phyloP scores from a whole-genome alignment of 1,140 invertebrate species.

The Heliconius himera region DNA sequence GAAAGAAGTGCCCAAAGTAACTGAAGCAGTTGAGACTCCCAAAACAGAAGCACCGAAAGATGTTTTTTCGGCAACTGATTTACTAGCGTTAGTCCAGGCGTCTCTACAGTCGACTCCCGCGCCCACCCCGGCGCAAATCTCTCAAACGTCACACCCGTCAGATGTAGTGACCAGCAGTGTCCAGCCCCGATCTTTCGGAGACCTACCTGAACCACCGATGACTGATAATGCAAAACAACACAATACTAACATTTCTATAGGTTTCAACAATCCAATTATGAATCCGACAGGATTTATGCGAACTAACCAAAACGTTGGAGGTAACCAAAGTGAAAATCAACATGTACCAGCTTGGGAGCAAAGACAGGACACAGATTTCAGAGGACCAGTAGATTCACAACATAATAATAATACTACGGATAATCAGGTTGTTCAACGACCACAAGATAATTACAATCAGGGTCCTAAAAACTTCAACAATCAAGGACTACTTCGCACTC shows the following conservation, averaged over 20 bases:
- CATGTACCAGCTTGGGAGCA: conserved; percentile 24
- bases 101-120: conserved; percentile 53
- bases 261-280: background rate
- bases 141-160: background rate
- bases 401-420: background rate
- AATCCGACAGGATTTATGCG: background rate
- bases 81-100: conserved; percentile 69
- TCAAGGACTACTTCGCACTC: conserved; percentile 5
- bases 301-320: conserved; percentile 19
- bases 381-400: background rate
- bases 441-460: conserved; percentile 23
- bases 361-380: conserved; percentile 24
- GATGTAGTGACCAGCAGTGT: conserved; percentile 53
- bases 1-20: conserved; percentile 24
- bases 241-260: background rate
- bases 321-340: conserved; percentile 21
- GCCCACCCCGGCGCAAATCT: conserved; percentile 5
- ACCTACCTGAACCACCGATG: conserved; percentile 47
- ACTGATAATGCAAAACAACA: conserved; percentile 13
- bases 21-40: background rate
- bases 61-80: conserved; percentile 61
- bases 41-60: conserved; percentile 41
- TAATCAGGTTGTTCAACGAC: conserved; percentile 14
- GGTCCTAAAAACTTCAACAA: background rate
- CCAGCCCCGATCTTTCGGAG: conserved; percentile 67